Evolutionary conservation across 2,888 invertebrate species (phyloP).

Genomic region (Plutella xylostella): DNA sequence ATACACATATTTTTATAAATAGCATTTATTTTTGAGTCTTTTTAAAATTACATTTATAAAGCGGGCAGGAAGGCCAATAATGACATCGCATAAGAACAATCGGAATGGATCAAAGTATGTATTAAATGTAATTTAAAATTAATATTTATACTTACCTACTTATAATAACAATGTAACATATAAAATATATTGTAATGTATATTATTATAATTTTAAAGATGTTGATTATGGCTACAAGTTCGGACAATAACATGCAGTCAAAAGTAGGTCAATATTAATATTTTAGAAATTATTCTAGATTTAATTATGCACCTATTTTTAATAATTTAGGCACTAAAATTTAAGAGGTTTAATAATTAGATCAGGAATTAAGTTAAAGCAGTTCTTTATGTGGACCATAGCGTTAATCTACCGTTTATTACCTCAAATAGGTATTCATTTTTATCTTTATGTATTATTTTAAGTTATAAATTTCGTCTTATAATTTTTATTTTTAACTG

Average conservation of each 20-base stretch:
- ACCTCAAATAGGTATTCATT: slow-evolving; percentile 24
- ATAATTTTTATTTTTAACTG: slow-evolving; percentile 28
- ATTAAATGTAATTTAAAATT: slow-evolving; percentile 51
- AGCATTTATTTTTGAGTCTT: slow-evolving; percentile 50
- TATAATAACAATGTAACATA: slow-evolving; percentile 47
- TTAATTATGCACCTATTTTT: slow-evolving; percentile 20
- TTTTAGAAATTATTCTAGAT: slow-evolving; percentile 30
- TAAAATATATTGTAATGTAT: slow-evolving; percentile 55
- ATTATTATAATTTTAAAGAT: slow-evolving; percentile 32
- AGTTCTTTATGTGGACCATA: slow-evolving; percentile 32
- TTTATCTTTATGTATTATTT: slow-evolving; percentile 22
- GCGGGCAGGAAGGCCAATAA: slow-evolving; percentile 39
- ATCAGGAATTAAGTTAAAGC: slow-evolving; percentile 32
- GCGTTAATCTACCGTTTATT: slow-evolving; percentile 24
- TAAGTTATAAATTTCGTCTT: slow-evolving; percentile 42
- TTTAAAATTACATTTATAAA: slow-evolving; percentile 50
- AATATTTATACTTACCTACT: slow-evolving; percentile 45
- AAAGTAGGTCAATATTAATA: slow-evolving; percentile 26
- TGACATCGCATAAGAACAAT: slow-evolving; percentile 48
- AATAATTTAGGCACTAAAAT: slow-evolving; percentile 46
- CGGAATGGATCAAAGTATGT: slow-evolving; percentile 40
- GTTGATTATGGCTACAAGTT: slow-evolving; percentile 36
- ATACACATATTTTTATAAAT: slow-evolving; percentile 30
- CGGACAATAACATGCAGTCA: slow-evolving; percentile 27
- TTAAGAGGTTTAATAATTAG: slow-evolving; percentile 35